Evolutionary conservation across 2,113 vertebrate genomes (phyloP).

Genomic region (Trochalopteron elliotii): DNA sequence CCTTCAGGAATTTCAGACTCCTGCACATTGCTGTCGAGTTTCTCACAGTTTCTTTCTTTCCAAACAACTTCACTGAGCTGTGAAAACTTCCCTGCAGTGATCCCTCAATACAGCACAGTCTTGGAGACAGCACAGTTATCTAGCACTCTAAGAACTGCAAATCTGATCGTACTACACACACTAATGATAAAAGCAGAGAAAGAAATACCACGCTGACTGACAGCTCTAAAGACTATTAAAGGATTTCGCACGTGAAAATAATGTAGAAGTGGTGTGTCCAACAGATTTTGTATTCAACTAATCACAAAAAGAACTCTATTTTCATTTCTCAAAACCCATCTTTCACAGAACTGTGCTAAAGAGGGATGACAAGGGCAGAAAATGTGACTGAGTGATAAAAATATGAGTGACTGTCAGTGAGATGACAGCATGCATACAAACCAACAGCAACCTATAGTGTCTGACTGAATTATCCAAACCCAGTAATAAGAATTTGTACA

Average conservation of each 20-base stretch:
- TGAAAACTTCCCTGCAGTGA: neutral
- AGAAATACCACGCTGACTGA: neutral
- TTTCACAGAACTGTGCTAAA: neutral
- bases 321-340: neutral
- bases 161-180: neutral
- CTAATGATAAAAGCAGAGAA: neutral
- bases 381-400: neutral
- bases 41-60: neutral
- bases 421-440: neutral
- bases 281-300: neutral
- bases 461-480: neutral
- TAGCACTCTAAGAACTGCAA: neutral
- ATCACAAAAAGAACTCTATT: neutral
- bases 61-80: neutral
- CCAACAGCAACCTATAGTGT: neutral
- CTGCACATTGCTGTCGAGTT: neutral
- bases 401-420: neutral
- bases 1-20: neutral
- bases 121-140: neutral
- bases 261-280: neutral
- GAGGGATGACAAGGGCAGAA: slow-evolving; percentile 25
- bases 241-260: neutral
- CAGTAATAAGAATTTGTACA: neutral
- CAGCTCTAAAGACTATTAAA: neutral
- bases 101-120: neutral